phyloP scores from a whole-genome alignment of 2,113 vertebrate species.

The Chroicocephalus ridibundus region DNA sequence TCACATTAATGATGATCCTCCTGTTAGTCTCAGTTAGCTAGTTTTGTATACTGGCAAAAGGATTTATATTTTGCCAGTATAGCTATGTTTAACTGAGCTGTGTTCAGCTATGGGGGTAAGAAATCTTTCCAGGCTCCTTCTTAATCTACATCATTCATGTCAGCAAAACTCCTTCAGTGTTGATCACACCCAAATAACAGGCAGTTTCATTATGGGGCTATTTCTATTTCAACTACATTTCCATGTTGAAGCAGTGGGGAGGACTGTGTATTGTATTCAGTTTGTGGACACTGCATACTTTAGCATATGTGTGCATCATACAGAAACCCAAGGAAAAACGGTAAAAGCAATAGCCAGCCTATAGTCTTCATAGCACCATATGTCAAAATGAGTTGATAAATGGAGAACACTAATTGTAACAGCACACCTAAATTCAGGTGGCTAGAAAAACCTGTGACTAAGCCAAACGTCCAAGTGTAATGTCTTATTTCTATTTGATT shows the following conservation, averaged over 20 bases:
- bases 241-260: background rate
- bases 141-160: background rate
- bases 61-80: background rate
- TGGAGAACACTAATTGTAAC: background rate
- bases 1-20: background rate
- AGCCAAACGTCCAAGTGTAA: background rate
- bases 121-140: background rate
- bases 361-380: background rate
- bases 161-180: background rate
- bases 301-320: background rate
- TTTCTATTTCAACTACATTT: background rate
- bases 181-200: background rate
- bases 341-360: background rate
- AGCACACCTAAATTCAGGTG: background rate
- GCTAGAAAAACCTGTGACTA: background rate
- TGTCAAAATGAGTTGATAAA: background rate
- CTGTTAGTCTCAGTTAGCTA: background rate
- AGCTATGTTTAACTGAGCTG: background rate
- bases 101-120: background rate
- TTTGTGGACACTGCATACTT: background rate
- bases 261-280: background rate
- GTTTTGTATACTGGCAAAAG: background rate
- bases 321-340: background rate
- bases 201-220: background rate
- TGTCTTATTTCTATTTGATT: conserved; percentile 19